Conservation (phyloP, 2,888 invertebrate genomes). For the Anagyrus pseudococci region DNA sequence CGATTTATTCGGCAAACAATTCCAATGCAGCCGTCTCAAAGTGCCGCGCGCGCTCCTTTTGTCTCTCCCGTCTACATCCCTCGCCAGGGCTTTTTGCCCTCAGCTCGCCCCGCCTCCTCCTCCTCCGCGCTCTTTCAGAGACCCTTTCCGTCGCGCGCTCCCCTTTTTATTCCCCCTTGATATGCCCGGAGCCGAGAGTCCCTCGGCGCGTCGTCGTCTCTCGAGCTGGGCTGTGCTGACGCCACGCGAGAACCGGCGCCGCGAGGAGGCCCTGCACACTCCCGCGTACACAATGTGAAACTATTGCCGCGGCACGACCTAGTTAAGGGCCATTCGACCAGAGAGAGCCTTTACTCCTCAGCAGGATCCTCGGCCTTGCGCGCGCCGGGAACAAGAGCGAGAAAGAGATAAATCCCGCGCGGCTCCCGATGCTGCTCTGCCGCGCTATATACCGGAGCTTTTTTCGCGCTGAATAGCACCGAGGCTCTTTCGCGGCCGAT, state of each 20-base stretch:
- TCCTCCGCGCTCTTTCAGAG: not conserved
- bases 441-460: too few species aligned
- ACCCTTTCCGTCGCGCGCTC: not conserved
- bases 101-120: not conserved
- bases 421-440: not conserved
- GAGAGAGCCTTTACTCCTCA: too few species aligned
- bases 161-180: too few species aligned
- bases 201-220: too few species aligned
- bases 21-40: slow-evolving; percentile 30
- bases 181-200: too few species aligned
- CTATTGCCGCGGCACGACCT: slow-evolving; percentile 20
- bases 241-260: too few species aligned
- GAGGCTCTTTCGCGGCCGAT: slow-evolving; percentile 2
- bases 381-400: too few species aligned
- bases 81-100: slow-evolving; percentile 4
- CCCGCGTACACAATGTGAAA: too few species aligned
- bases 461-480: not conserved
- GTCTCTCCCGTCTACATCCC: slow-evolving; percentile 9
- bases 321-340: slow-evolving; percentile 34
- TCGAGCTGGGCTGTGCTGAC: too few species aligned
- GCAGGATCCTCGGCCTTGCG: not conserved
- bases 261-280: slow-evolving; percentile 16
- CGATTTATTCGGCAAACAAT: slow-evolving; percentile 41
- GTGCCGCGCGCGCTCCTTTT: slow-evolving; percentile 22
- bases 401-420: too few species aligned